These are phyloP conservation scores for Thinocorus orbignyianus DNA, from an alignment of 2,113 vertebrate genomes.

Conservation along the genomic window DNA sequence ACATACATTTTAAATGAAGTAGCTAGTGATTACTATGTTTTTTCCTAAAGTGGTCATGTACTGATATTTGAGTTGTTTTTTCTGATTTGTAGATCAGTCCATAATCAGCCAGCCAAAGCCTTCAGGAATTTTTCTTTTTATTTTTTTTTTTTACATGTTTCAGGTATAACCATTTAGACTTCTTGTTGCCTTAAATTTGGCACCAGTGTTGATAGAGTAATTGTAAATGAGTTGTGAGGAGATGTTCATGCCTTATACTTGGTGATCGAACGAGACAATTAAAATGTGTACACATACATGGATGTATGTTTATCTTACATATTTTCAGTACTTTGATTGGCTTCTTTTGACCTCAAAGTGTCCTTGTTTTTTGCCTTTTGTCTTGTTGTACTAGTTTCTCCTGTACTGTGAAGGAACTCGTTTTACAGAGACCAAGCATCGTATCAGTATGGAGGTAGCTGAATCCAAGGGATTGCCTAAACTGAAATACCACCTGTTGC, in stretches of 20 bases:
- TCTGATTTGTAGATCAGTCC: not conserved
- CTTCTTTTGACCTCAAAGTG: not conserved
- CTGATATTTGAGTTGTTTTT: not conserved
- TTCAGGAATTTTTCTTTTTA: not conserved
- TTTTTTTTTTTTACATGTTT: not conserved
- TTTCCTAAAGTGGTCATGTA: not conserved
- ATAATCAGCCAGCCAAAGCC: not conserved
- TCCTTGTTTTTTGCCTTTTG: not conserved
- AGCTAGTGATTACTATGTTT: not conserved
- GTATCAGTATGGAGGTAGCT: slow-evolving; percentile 97
- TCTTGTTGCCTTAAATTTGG: not conserved
- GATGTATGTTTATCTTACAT: not conserved
- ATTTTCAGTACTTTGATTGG: not conserved
- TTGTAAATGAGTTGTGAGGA: not conserved
- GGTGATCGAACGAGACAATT: not conserved
- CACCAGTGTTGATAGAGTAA: not conserved
- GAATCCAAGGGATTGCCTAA: slow-evolving; percentile 92
- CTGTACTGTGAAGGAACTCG: slow-evolving; percentile 97
- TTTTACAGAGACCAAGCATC: slow-evolving; percentile 96
- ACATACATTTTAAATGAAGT: not conserved
- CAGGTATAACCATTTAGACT: not conserved
- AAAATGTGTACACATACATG: not conserved
- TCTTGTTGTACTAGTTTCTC: slow-evolving; percentile 81
- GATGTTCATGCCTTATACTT: not conserved
- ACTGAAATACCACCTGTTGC: slow-evolving; percentile 94